Evolutionary conservation across 2,113 vertebrate genomes (phyloP).

Genomic region (Pelvicachromis taeniatus): DNA sequence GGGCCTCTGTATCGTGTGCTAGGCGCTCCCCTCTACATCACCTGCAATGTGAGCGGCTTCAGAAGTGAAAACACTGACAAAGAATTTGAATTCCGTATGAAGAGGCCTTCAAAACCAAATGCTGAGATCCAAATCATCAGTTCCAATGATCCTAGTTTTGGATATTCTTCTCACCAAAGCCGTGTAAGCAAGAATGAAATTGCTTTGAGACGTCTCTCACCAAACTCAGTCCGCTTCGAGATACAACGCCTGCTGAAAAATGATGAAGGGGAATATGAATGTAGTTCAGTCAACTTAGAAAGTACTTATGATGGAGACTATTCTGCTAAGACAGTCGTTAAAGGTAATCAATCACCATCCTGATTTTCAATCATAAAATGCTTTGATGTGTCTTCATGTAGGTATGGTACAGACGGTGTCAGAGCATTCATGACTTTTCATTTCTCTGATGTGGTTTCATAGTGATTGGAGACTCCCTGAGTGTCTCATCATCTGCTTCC

Average conservation of each 20-base stretch:
- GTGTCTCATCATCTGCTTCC: conserved; percentile 55
- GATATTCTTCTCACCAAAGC: conserved; percentile 7
- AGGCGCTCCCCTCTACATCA: conserved; percentile 74
- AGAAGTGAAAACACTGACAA: background rate
- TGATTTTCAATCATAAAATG: background rate
- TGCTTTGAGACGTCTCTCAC: conserved; percentile 47
- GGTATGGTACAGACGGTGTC: background rate
- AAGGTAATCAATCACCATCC: conserved; percentile 65
- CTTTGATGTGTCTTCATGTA: background rate
- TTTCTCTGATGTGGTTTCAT: background rate
- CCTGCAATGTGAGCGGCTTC: conserved; percentile 80
- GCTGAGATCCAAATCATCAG: conserved; percentile 69
- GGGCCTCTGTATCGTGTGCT: conserved; percentile 78
- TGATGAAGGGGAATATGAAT: conserved; percentile 83
- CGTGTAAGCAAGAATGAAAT: conserved; percentile 54
- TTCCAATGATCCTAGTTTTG: background rate
- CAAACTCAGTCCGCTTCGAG: conserved; percentile 65
- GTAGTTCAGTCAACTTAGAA: conserved; percentile 72
- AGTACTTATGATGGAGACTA: conserved; percentile 69
- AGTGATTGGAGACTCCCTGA: conserved; percentile 87
- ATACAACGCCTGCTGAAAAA: conserved; percentile 56
- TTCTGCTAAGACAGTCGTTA: conserved; percentile 66
- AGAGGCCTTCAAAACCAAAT: background rate
- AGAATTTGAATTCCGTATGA: conserved; percentile 72
- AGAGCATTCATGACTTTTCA: background rate